Evolutionary conservation across 2,797 vertebrate genomes (phyloP).

Genomic region (Coendou prehensilis): DNA sequence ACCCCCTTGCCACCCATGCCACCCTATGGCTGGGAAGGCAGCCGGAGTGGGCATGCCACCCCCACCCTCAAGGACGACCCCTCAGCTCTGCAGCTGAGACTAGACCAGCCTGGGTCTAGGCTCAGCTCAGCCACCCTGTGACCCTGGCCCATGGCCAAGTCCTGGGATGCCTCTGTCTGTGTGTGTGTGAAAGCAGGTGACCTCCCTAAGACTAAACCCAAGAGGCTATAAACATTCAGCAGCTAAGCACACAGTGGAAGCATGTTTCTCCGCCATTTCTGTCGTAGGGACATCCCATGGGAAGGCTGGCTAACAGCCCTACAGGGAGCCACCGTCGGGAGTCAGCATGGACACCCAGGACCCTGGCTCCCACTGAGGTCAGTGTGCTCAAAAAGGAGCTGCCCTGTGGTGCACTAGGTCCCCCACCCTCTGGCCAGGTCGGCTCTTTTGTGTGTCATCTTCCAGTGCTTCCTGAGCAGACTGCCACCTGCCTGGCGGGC

Average conservation of each 20-base stretch:
- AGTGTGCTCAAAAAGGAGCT: neutral
- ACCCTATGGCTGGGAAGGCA: neutral
- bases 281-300: neutral
- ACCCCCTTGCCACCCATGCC: fast-evolving
- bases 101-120: neutral
- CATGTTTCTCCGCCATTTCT: neutral
- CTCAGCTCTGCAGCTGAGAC: neutral
- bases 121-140: neutral
- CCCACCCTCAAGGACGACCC: neutral
- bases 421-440: neutral
- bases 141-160: neutral
- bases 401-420: neutral
- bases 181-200: neutral
- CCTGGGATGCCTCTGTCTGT: neutral
- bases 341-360: neutral
- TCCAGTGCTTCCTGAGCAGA: neutral
- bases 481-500: neutral
- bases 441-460: neutral
- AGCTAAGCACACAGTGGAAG: neutral
- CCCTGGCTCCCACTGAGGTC: neutral
- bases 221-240: neutral
- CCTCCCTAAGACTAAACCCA: neutral
- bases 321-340: neutral
- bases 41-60: neutral
- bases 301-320: neutral